Conservation (phyloP, 2,888 invertebrate species). For the Trissolcus japonicus region DNA sequence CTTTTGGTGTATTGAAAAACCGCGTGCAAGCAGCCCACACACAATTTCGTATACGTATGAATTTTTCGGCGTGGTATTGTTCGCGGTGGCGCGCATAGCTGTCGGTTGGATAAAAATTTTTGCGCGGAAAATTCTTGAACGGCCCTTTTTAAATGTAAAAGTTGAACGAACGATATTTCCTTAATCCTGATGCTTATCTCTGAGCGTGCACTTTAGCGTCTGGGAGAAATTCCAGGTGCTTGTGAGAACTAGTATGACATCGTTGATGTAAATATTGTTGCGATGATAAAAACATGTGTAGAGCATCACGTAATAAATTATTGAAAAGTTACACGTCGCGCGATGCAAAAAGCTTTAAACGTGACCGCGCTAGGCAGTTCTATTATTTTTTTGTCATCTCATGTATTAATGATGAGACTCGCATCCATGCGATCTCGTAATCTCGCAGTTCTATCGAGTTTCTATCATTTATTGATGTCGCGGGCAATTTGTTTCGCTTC, state of each 20-base stretch:
- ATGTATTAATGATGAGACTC: conserved; percentile 44
- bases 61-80: conserved; percentile 29
- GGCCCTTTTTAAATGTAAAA: conserved; percentile 49
- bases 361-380: conserved; percentile 32
- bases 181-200: conserved; percentile 54
- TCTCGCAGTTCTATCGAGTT: conserved; percentile 29
- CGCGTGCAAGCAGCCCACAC: neutral
- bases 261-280: conserved; percentile 54
- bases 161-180: conserved; percentile 57
- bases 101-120: conserved; percentile 45
- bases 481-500: conserved; percentile 13
- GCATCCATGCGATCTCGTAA: conserved; percentile 39
- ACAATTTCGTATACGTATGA: neutral
- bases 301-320: conserved; percentile 49
- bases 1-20: conserved; percentile 3
- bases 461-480: conserved; percentile 30
- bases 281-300: conserved; percentile 54
- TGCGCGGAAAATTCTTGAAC: conserved; percentile 40
- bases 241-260: conserved; percentile 56
- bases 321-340: conserved; percentile 46
- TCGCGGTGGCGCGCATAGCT: conserved; percentile 7
- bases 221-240: conserved; percentile 53
- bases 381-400: conserved; percentile 41
- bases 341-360: conserved; percentile 42
- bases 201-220: conserved; percentile 53